Evolutionary conservation across 35 echinoderm and acorn worm species (phyloP), one percentile per base, ranked within the genome.

Genomic region (Heliocidaris erythrogramma): DNA sequence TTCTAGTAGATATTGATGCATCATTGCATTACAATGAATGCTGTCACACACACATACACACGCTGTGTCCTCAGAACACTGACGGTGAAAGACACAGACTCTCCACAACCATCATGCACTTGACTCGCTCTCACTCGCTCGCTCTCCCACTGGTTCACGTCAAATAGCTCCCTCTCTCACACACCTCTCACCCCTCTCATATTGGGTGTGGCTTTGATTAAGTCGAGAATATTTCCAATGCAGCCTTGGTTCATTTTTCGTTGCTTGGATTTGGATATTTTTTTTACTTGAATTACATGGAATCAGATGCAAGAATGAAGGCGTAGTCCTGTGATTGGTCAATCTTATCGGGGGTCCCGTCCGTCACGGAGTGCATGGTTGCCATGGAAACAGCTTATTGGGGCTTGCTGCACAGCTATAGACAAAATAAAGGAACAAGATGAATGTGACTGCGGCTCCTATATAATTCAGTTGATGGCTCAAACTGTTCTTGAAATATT

Each of bases 301-400:
- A 78, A 78, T 78, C 21, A 78, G 65, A 78, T 78, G 65, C 65
- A 78, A 78, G 65, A 78, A 78, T 78, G 65, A 78, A 78, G 65
- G 27, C 65, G 17, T 29, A 78, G 65, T 78, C 27, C 65, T 7
- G 21, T 78, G 65, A 78, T 78, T 78, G 65, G 65, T 78, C 65
- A n/a, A 78, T 78, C 65, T 24, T 56, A 78, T 78, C 18, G 27
- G 5, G 65, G 65, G 52, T 78, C 7, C 65, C 65, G 21, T 78
- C 27, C 65, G 17, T 78, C 65, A 78, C n/a, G 65, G 65, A 78
- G 65, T 78, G 65, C 65, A 78, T 78, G 65, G 65, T n/a, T 78
- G 65, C 65, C 65, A 78, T 78, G 65, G 65, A 78, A 78, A 78
- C 65, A 78, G 65, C 65, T 78, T 78, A 78, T 78, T 78, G 65